Conservation (phyloP, 2,888 invertebrate species). For the Pantelozetes paolii region DNA sequence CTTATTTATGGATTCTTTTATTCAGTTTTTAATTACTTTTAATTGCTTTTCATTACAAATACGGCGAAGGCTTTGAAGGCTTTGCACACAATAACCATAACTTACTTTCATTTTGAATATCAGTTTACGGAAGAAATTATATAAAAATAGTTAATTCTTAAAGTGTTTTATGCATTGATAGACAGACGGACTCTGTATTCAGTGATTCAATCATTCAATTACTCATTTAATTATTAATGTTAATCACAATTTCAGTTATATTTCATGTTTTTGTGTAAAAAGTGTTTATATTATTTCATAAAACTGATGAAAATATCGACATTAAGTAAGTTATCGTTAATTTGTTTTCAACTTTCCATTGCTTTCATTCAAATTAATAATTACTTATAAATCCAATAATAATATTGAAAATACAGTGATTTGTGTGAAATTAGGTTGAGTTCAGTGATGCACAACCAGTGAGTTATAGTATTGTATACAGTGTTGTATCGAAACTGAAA, state of each 20-base stretch:
- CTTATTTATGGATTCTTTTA: not conserved
- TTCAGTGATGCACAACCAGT: conserved; percentile 22
- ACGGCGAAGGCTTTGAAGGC: not conserved
- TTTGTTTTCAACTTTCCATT: not conserved
- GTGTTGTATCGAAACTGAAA: not conserved
- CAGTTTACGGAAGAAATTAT: not conserved
- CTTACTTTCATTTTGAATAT: not conserved
- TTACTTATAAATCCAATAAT: too few relatives aligned
- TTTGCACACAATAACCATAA: not conserved
- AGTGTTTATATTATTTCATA: too few relatives aligned
- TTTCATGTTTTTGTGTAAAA: not conserved
- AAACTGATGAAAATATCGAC: not conserved
- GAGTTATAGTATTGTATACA: not conserved
- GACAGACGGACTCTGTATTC: not conserved
- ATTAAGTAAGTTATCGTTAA: not conserved
- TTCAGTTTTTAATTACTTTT: not conserved
- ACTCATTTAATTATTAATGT: not conserved
- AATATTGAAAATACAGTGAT: not conserved
- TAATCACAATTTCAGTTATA: not conserved
- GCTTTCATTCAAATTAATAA: too few relatives aligned
- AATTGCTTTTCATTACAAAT: not conserved
- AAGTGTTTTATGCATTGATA: not conserved
- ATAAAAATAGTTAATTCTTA: not conserved
- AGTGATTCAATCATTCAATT: not conserved
- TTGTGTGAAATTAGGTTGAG: conserved; percentile 12